Evolutionary conservation across 2,888 invertebrate species (phyloP).

Genomic region (Linyphia triangularis): DNA sequence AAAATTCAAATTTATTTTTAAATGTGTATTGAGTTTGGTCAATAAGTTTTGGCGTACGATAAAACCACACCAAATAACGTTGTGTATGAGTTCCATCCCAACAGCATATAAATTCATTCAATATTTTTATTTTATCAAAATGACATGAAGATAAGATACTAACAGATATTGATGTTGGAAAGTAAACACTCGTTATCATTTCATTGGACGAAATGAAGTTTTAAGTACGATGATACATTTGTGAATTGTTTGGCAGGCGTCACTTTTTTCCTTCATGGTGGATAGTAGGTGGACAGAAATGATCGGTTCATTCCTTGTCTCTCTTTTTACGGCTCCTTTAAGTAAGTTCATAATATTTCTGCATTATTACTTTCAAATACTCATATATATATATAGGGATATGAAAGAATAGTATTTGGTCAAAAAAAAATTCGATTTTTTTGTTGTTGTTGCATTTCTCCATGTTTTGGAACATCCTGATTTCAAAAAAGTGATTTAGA

Average conservation of each 20-base stretch:
- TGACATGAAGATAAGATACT: not conserved
- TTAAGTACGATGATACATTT: not conserved
- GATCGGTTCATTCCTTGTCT: not conserved
- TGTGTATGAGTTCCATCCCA: too few species aligned
- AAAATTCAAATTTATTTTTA: too few species aligned
- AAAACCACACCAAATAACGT: too few species aligned
- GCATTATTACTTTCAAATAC: too few species aligned
- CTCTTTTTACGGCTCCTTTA: constrained; percentile 5
- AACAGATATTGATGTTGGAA: not conserved
- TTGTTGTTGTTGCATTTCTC: not conserved
- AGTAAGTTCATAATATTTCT: constrained; percentile 7
- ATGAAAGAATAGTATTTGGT: not conserved
- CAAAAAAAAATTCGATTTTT: not conserved
- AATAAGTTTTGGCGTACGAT: too few species aligned
- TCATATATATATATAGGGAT: too few species aligned
- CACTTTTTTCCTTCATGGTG: not conserved
- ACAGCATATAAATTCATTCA: too few species aligned
- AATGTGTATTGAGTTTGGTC: too few species aligned
- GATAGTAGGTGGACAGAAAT: not conserved
- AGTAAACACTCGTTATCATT: not conserved
- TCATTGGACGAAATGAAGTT: not conserved
- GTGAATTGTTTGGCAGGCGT: not conserved
- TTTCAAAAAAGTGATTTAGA: too few species aligned
- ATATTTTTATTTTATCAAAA: not conserved
- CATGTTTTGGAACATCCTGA: too few species aligned